phyloP scores from a whole-genome alignment of 1,140 invertebrate species.

The Armadillidium nasatum region DNA sequence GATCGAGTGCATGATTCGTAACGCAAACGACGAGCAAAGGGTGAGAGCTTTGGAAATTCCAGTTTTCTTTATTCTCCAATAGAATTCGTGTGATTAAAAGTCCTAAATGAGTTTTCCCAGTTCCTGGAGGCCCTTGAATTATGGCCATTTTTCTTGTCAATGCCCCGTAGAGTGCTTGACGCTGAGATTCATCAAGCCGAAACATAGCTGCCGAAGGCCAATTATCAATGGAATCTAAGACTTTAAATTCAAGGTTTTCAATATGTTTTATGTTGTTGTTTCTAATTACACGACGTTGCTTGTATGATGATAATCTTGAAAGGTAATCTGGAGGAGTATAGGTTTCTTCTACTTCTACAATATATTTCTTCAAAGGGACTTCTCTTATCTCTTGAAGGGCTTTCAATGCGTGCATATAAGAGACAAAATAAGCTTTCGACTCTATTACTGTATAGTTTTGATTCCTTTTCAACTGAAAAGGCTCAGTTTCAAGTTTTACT shows the following conservation, averaged over 20 bases:
- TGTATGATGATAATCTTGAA: no score
- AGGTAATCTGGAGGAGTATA: slow-evolving; percentile 24
- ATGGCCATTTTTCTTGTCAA: slow-evolving; percentile 56
- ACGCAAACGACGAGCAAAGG: slow-evolving; percentile 75
- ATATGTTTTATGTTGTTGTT: no score
- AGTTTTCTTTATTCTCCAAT: slow-evolving; percentile 53
- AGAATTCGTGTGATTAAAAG: slow-evolving; percentile 61
- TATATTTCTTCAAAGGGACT: slow-evolving; percentile 50
- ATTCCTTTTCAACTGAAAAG: slow-evolving; percentile 45
- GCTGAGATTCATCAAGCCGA: slow-evolving; percentile 51
- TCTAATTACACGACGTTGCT: no score
- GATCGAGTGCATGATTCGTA: slow-evolving; percentile 83
- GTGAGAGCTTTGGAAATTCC: slow-evolving; percentile 27
- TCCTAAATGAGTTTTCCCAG: slow-evolving; percentile 73
- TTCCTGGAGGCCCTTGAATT: slow-evolving; percentile 73
- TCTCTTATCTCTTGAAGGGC: slow-evolving; percentile 49
- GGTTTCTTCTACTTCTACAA: slow-evolving; percentile 42
- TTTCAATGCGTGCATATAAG: slow-evolving; percentile 52
- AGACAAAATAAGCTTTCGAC: slow-evolving; percentile 54
- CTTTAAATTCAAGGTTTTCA: neutral
- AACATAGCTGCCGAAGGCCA: slow-evolving; percentile 29
- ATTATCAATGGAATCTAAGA: neutral
- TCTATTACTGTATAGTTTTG: slow-evolving; percentile 50
- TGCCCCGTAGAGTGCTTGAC: slow-evolving; percentile 51
- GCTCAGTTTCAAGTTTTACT: slow-evolving; percentile 51